Conservation (phyloP, 2,888 invertebrate species). For the Thecophora atra region DNA sequence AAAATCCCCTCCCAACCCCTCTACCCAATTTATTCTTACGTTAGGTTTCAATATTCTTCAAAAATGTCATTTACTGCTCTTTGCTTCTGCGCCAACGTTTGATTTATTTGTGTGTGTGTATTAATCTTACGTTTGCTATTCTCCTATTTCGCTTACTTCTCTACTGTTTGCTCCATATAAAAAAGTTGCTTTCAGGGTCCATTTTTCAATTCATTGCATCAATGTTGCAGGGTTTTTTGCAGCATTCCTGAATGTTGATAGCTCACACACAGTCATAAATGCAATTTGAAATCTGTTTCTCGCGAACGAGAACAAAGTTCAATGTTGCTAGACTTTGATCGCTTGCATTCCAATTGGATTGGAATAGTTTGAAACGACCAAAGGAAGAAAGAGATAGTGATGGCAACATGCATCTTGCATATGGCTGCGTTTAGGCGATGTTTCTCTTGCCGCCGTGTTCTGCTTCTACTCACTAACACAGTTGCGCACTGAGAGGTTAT, state of each 20-base stretch:
- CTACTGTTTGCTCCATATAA: conserved; percentile 43
- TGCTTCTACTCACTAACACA: not conserved
- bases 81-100: not conserved
- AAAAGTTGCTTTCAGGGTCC: conserved; percentile 54
- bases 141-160: conserved; percentile 32
- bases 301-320: no score
- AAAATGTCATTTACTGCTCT: conserved; percentile 26
- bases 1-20: no score
- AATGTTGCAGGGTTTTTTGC: conserved; percentile 47
- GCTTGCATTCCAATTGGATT: no score
- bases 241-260: conserved; percentile 35
- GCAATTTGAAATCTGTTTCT: no score
- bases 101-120: no score
- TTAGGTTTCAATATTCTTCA: not conserved
- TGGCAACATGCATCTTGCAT: no score
- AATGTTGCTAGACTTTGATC: no score
- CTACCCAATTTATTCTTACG: conserved; percentile 8
- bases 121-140: not conserved
- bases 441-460: no score
- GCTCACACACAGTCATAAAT: no score
- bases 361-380: no score
- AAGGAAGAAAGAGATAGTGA: no score
- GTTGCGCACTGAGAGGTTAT: conserved; percentile 1
- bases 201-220: conserved; percentile 52
- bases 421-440: no score